Conservation (phyloP, 1,140 invertebrate genomes). For the Sipha flava region DNA sequence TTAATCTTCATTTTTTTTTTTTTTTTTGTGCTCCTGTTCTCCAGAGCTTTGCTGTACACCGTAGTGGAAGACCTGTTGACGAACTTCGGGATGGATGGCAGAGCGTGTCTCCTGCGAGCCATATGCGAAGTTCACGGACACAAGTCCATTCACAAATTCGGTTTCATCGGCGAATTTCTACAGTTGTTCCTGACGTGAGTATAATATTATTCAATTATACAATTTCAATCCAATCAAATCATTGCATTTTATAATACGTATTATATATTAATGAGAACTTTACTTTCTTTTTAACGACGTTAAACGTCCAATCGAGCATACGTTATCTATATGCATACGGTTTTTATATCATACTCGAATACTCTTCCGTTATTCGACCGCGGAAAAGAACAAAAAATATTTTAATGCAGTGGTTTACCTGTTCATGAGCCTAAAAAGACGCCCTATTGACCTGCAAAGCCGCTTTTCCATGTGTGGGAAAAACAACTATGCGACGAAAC, state of each 20-base stretch:
- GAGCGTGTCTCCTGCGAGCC: slow-evolving; percentile 67
- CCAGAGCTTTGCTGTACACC: slow-evolving; percentile 61
- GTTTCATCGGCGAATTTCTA: slow-evolving; percentile 66
- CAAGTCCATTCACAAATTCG: slow-evolving; percentile 60
- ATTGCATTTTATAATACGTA: not conserved
- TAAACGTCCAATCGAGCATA: too few species aligned
- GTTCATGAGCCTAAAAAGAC: too few species aligned
- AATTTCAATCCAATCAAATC: not conserved
- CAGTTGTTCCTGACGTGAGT: slow-evolving; percentile 72
- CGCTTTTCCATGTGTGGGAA: not conserved
- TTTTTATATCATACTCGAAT: too few species aligned
- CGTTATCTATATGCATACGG: too few species aligned
- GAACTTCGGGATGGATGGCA: slow-evolving; percentile 69
- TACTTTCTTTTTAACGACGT: too few species aligned
- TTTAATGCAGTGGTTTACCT: too few species aligned
- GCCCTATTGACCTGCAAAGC: not conserved
- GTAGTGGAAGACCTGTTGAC: slow-evolving; percentile 64
- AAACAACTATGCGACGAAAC: not conserved
- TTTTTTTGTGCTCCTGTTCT: too few species aligned
- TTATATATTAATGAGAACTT: too few species aligned
- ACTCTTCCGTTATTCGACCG: too few species aligned
- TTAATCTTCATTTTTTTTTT: too few species aligned
- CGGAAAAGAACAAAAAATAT: too few species aligned
- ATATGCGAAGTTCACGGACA: slow-evolving; percentile 78
- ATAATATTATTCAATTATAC: too few species aligned